Evolutionary conservation across 1,140 invertebrate species (phyloP), one percentile per base, ranked within the genome.

Genomic region (Drosophila nasuta): DNA sequence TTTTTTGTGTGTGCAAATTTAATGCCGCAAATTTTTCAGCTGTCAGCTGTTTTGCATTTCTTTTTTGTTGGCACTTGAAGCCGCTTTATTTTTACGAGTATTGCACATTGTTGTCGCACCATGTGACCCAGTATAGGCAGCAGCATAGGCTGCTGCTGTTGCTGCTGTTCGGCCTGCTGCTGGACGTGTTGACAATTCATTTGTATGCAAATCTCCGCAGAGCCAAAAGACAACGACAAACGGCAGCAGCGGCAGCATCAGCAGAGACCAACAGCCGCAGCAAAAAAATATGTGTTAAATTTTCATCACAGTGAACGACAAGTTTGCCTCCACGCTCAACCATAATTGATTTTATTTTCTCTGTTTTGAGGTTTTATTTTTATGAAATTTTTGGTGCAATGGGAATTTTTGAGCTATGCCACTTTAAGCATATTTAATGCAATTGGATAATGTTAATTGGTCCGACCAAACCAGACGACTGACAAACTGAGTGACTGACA

Each of bases 111-210:
- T 67, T 65, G 70, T 70, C 52, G 56, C 48, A 33, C 48, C n/a
- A 20, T 59, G 59, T 74, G 63, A 52, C 49, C 56, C 38, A 56
- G 56, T 13, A 33, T 57, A 43, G 41, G 41, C 38, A n/a, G 38
- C 35, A 10, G 41, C n/a, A 4, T 25, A 25, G 20, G 41, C n/a
- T 43, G 41, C 20, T 48, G 20, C 51, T 6, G 25, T 6, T 35
- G 51, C 6, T 56, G 60, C 49, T 8, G 49, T 28, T 28, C 20
- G 20, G 20, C 20, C 20, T 25, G 49, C 46, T 70, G 54, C 76
- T 71, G 77, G 65, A 79, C 74, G 81, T 91, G 89, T 91, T 91
- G 88, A 91, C 88, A 91, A 91, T 91, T 91, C 88, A 91, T 91
- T 91, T 91, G 83, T 88, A 91, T 91, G 87, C 82, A 91, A 91